Evolutionary conservation across 1,140 invertebrate species (phyloP), one percentile per base, ranked within the genome.

Genomic region (silkworm (Bombyx mori)): DNA sequence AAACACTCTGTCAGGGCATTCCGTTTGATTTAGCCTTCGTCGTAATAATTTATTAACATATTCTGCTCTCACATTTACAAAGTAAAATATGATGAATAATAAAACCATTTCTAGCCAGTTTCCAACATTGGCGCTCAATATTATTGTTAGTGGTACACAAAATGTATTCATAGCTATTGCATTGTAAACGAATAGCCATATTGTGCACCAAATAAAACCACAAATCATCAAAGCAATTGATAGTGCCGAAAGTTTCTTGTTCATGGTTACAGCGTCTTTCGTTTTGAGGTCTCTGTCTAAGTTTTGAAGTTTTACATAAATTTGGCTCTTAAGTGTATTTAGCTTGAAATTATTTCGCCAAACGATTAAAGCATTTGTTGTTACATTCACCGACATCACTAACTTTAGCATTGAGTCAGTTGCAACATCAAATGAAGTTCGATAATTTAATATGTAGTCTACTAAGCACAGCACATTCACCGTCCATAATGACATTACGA

Each of bases 281-380:
- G 75, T 62, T 42, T 68, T 67, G 64, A 83, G 60, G 18, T 65
- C 46, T 8, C 71, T 60, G 51, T 83, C 77, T 5, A 81, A 70
- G 58, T 76, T 57, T 60, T 83, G 78, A 42, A 79, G 60, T 62
- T 73, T 61, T 10, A 81, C 52, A 26, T 67, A 77, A 48, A 83
- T 77, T 46, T 69, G 54, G 1, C 61, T 54, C 52, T 83, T 83
- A 0, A 7, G 42, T 7, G 70, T 55, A 7, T 56, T 55, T 42
- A 71, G 69, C 3, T 67, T 8, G 42, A 83, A 83, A 4, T 75
- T 62, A 5, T 69, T 57, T 48, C 80, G 66, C 42, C 73, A 63
- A 7, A 74, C 55, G 42, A 63, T 75, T 8, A 53, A 65, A 6
- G 65, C 8, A 47, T 65, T 75, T 0, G 57, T 61, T 35, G 57